Base-by-base conservation (phyloP, 2,888 invertebrate species). In the Tenthredo scrophulariae region DNA sequence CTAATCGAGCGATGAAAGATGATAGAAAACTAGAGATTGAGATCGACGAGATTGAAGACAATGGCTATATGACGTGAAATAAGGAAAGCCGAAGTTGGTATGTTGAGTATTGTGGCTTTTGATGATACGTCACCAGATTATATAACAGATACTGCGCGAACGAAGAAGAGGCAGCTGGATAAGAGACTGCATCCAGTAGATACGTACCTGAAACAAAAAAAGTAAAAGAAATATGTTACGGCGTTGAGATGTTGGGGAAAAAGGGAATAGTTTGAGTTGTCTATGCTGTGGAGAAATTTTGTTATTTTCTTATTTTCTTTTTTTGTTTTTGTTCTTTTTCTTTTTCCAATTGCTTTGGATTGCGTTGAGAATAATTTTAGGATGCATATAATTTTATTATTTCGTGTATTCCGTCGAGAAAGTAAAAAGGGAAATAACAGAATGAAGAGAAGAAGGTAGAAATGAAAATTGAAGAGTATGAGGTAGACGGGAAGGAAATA, bases 121-220 rank as follows among this genome's bases (percentile, higher is more conserved):
- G 43, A 40, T 40, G 72, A 72, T 72, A 72, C 72, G 43, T 72
- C 43, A 72, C 72, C 72, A 6, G 37, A 72, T 72, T 72, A 37
- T 37, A 72, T 1, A 37, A 72, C 40, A 40, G 13, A 72, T 22
- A 6, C n/a, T n/a, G 22, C 5, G n/a, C 58, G 22, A 72, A 40
- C 40, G 46, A 46, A 46, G 46, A 15, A 15, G 46, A 46, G 29
- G 15, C n/a, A 40, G 65, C 72, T 9, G 40, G 37, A 18, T 9
- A 40, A 40, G 37, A 72, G 40, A 72, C 10, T 18, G 13, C 40
- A 72, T 18, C 6, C 1, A 0, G 67, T 67, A 18, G 67, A 46
- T 46, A 75, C 75, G 75, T 75, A 75, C 75, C 75, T 75, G 75
- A 18, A 75, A 75, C 75, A n/a, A 75, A 22, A 50, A 70, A 70